phyloP scores from a whole-genome alignment of 2,113 vertebrate genomes.

The Limnothrissa miodon region DNA sequence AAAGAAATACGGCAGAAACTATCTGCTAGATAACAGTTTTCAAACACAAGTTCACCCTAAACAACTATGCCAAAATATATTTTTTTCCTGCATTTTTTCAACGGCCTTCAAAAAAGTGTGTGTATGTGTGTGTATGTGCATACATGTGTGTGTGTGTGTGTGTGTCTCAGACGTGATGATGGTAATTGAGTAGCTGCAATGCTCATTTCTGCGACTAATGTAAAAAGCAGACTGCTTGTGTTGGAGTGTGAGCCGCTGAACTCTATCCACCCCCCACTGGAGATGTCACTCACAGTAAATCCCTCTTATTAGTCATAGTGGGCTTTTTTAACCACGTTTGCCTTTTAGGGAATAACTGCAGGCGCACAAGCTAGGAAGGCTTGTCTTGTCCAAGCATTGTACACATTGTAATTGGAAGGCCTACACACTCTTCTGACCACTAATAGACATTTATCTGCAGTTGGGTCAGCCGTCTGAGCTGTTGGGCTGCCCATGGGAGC shows the following conservation, averaged over 20 bases:
- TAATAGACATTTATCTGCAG: no score
- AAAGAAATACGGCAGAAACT: neutral
- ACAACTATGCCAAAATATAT: no score
- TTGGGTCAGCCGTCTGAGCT: no score
- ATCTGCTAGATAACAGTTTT: neutral
- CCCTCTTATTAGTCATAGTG: neutral
- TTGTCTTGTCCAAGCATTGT: no score
- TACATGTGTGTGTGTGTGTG: neutral
- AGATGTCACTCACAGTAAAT: neutral
- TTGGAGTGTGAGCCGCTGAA: neutral
- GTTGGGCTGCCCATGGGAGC: no score
- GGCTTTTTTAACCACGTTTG: neutral
- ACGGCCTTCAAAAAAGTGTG: no score
- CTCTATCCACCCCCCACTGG: neutral
- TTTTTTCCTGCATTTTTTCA: no score
- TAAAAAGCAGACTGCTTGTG: conserved; percentile 19
- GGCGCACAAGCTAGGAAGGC: neutral
- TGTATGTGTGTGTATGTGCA: no score
- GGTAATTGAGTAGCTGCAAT: no score
- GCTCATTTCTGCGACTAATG: conserved; percentile 20
- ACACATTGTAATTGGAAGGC: neutral
- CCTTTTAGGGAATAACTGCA: neutral
- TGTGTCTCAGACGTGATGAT: neutral
- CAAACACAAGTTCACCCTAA: no score
- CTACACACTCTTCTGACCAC: neutral